Conservation (phyloP, 2,113 vertebrate species). For the Sphyrna mokarran region DNA sequence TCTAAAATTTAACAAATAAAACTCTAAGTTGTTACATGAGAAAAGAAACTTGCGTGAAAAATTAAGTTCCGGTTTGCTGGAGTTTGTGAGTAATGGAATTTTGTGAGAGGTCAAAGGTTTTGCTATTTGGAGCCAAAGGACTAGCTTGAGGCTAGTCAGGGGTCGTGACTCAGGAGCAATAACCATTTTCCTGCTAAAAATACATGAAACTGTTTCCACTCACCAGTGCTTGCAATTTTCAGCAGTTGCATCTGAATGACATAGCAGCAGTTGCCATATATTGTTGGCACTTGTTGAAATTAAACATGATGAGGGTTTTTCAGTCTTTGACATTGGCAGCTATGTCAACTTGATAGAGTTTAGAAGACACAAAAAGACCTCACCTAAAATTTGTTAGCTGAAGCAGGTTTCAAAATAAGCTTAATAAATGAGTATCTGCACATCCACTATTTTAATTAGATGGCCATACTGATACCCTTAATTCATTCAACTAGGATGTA, state of each 20-base stretch:
- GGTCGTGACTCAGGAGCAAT: not conserved
- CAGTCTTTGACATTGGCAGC: not conserved
- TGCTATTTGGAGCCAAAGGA: not conserved
- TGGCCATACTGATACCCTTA: not conserved
- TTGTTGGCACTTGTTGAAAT: not conserved
- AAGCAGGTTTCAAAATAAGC: not conserved
- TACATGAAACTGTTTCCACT: not conserved
- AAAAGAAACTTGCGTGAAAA: not conserved
- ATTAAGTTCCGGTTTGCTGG: not conserved
- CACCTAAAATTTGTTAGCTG: conserved; percentile 16
- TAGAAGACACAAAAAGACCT: not conserved
- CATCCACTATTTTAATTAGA: not conserved
- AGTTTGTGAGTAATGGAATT: not conserved
- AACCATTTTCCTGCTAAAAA: not conserved
- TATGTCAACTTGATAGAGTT: not conserved
- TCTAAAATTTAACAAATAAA: not conserved
- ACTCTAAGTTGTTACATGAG: not conserved
- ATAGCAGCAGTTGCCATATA: not conserved
- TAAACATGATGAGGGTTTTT: not conserved
- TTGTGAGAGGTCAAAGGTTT: not conserved
- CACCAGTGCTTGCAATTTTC: not conserved
- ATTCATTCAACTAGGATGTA: conserved; percentile 32
- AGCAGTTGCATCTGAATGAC: not conserved
- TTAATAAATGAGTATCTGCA: not conserved
- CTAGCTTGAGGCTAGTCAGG: not conserved